phyloP scores from a whole-genome alignment of 2,888 invertebrate genomes.

The Pogonocherus hispidulus region DNA sequence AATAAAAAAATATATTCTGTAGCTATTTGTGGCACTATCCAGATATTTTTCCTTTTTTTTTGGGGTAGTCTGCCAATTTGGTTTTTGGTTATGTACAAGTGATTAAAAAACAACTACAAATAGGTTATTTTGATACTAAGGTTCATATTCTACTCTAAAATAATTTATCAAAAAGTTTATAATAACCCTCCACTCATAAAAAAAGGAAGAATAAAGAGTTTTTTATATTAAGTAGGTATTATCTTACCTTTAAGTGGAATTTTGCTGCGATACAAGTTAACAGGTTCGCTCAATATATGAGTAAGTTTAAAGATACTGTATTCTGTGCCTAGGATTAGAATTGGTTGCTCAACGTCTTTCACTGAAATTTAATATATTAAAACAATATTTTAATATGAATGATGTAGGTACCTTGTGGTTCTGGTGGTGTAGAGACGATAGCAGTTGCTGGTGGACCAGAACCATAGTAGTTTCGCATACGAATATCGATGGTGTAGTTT shows the following conservation, averaged over 20 bases:
- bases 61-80: no score
- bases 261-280: slow-evolving; percentile 75
- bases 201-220: no score
- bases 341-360: slow-evolving; percentile 76
- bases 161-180: no score
- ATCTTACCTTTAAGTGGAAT: slow-evolving; percentile 69
- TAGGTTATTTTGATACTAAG: no score
- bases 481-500: slow-evolving; percentile 83
- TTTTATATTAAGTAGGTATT: no score
- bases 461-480: slow-evolving; percentile 85
- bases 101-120: no score
- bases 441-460: slow-evolving; percentile 81
- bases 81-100: no score
- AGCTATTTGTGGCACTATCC: no score
- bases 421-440: slow-evolving; percentile 77
- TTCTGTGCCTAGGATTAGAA: slow-evolving; percentile 79
- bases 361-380: slow-evolving; percentile 68
- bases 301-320: slow-evolving; percentile 79
- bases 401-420: slow-evolving; percentile 74
- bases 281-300: slow-evolving; percentile 77
- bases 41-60: no score
- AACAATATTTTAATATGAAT: neutral
- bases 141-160: no score
- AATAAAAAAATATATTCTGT: no score
- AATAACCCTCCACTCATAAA: no score